Percentiles rank a stretch among this genome's conserved stretches.
phyloP scores from a whole-genome alignment of 2,888 invertebrate species.

The Chymomyza caudatula region DNA sequence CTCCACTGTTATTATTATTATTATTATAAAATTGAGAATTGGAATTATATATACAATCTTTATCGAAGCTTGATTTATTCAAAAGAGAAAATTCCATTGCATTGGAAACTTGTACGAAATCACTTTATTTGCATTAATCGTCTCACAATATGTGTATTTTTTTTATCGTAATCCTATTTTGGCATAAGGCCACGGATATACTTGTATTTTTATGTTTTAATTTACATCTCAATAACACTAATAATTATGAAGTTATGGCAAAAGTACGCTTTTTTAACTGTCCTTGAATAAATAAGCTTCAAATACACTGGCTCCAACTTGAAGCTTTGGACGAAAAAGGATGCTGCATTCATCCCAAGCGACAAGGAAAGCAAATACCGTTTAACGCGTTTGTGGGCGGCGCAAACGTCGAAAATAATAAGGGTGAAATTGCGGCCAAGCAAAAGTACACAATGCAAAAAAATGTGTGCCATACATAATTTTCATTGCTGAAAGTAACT shows the following conservation, averaged over 20 bases:
- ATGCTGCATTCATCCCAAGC: slow-evolving; percentile 40
- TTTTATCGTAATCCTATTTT: background rate
- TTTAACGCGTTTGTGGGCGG: slow-evolving; percentile 53
- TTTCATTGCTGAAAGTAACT: too few relatives aligned
- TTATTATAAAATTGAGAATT: slow-evolving; percentile 49
- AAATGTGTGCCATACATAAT: too few relatives aligned
- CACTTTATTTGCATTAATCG: slow-evolving; percentile 4
- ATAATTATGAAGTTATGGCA: slow-evolving; percentile 39
- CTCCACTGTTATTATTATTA: slow-evolving; percentile 38
- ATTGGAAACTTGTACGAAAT: slow-evolving; percentile 18
- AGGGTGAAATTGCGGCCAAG: slow-evolving; percentile 48
- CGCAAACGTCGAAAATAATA: slow-evolving; percentile 34
- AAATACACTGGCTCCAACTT: slow-evolving; percentile 55
- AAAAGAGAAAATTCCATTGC: slow-evolving; percentile 75
- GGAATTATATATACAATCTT: slow-evolving; percentile 68
- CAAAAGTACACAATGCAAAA: background rate
- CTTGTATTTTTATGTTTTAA: slow-evolving; percentile 17
- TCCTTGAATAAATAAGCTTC: slow-evolving; percentile 65
- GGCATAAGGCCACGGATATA: background rate
- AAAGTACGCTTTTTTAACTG: slow-evolving; percentile 55
- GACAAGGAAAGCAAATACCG: slow-evolving; percentile 56
- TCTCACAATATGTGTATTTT: slow-evolving; percentile 36
- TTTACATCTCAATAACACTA: slow-evolving; percentile 50
- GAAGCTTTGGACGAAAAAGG: slow-evolving; percentile 53
- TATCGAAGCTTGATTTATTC: slow-evolving; percentile 71